A percentile compares a stretch with the other conserved stretches of the same genome.
Evolutionary conservation across 35 echinoderm and acorn worm species (phyloP).

Genomic region (Ophiothrix spiculata): DNA sequence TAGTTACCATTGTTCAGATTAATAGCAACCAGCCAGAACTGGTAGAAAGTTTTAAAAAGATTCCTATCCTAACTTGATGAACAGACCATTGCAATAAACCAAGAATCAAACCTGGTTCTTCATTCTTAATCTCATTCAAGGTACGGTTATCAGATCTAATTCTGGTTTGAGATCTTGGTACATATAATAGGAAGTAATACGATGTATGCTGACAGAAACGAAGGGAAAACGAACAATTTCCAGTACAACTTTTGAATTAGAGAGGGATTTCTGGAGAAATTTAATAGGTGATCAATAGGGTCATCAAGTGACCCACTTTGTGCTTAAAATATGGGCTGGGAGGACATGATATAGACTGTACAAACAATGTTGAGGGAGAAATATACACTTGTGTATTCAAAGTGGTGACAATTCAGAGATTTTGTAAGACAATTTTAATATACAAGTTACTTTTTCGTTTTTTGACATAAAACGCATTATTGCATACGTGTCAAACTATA

Average conservation of each 20-base stretch:
- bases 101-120: background rate
- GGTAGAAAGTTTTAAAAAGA: too few species aligned
- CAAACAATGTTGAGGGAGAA: too few species aligned
- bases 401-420: too few species aligned
- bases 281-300: constrained; percentile 15
- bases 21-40: too few species aligned
- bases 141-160: background rate
- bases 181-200: background rate
- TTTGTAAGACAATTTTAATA: too few species aligned
- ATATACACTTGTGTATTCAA: too few species aligned
- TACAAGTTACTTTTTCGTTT: too few species aligned
- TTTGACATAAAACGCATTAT: too few species aligned
- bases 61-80: too few species aligned
- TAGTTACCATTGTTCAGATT: too few species aligned
- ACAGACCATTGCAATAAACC: too few species aligned
- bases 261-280: background rate
- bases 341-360: background rate
- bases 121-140: background rate
- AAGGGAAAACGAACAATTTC: background rate
- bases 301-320: background rate
- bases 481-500: too few species aligned
- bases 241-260: constrained; percentile 1
- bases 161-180: background rate
- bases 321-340: background rate
- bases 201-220: background rate